Evolutionary conservation across 2,797 vertebrate species (phyloP).

Genomic region (Syngnathus rostellatus): DNA sequence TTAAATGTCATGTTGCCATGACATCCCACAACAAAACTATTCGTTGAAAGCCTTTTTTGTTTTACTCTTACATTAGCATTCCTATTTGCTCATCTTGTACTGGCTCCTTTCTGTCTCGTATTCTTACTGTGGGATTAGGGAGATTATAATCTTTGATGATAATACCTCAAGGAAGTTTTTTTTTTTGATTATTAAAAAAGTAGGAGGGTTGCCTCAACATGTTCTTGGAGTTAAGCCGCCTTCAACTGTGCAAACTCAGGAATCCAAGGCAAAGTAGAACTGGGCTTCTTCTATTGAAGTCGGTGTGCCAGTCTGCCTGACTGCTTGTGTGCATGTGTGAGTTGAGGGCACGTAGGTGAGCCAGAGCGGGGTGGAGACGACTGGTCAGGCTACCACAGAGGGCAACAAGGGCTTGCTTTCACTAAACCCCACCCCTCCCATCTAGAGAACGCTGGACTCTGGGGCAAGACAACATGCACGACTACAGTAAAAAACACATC

Average conservation of each 20-base stretch:
- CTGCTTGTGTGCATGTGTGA: conserved; percentile 15
- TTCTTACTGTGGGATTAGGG: conserved; percentile 20
- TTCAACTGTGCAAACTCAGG: conserved; percentile 20
- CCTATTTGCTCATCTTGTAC: neutral
- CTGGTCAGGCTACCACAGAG: conserved; percentile 33
- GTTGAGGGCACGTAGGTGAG: conserved; percentile 28
- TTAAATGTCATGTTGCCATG: conserved; percentile 45
- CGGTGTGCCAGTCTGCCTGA: conserved; percentile 33
- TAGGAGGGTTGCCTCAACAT: conserved; percentile 34
- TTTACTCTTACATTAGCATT: neutral
- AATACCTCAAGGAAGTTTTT: conserved; percentile 18
- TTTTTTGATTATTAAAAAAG: conserved; percentile 34
- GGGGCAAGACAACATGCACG: conserved; percentile 22
- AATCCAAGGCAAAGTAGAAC: conserved; percentile 33
- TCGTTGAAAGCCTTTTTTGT: neutral
- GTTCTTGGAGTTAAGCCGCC: conserved; percentile 22
- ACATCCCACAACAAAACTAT: conserved; percentile 36
- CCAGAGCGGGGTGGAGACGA: conserved; percentile 27
- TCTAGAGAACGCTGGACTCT: conserved; percentile 13
- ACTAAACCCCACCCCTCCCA: conserved; percentile 21
- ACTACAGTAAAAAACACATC: conserved; percentile 4
- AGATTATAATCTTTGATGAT: conserved; percentile 33
- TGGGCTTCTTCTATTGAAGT: conserved; percentile 41
- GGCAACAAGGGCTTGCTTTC: conserved; percentile 60
- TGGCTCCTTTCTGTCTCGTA: conserved; percentile 11